These are phyloP conservation scores for Motacilla alba DNA, from an alignment of 2,113 vertebrate genomes.

Conservation along the genomic window DNA sequence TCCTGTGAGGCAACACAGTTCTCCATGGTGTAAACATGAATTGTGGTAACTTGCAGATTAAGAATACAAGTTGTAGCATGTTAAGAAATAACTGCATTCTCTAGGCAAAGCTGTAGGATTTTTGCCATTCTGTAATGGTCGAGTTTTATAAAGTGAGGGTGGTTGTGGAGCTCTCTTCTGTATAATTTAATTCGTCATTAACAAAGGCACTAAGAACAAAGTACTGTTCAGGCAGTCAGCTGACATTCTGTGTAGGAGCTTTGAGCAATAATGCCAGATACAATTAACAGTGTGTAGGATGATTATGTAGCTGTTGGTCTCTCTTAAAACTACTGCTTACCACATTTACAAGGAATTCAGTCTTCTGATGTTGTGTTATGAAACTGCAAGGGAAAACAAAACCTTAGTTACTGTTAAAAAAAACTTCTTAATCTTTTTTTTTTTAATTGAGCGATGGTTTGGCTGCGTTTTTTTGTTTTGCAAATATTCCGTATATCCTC, in stretches of 20 bases:
- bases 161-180: background rate
- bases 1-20: background rate
- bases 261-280: slow-evolving; percentile 55
- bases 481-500: background rate
- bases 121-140: background rate
- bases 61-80: background rate
- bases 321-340: slow-evolving; percentile 47
- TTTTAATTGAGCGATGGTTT: background rate
- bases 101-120: background rate
- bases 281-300: slow-evolving; percentile 73
- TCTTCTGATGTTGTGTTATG: slow-evolving; percentile 34
- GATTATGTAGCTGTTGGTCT: slow-evolving; percentile 65
- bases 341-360: slow-evolving; percentile 56
- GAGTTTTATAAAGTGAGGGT: slow-evolving; percentile 10
- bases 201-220: slow-evolving; percentile 50
- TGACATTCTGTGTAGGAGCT: slow-evolving; percentile 59
- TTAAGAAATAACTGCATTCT: background rate
- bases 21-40: background rate
- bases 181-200: slow-evolving; percentile 46
- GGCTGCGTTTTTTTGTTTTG: background rate
- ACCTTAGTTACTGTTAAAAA: slow-evolving; percentile 10
- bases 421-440: background rate
- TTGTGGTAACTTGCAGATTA: background rate
- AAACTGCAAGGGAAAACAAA: slow-evolving; percentile 50
- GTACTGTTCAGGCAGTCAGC: slow-evolving; percentile 46